A percentile compares a stretch with the other conserved stretches of the same genome.
phyloP scores from a whole-genome alignment of 1,140 invertebrate species.

The Calosoma granatense region DNA sequence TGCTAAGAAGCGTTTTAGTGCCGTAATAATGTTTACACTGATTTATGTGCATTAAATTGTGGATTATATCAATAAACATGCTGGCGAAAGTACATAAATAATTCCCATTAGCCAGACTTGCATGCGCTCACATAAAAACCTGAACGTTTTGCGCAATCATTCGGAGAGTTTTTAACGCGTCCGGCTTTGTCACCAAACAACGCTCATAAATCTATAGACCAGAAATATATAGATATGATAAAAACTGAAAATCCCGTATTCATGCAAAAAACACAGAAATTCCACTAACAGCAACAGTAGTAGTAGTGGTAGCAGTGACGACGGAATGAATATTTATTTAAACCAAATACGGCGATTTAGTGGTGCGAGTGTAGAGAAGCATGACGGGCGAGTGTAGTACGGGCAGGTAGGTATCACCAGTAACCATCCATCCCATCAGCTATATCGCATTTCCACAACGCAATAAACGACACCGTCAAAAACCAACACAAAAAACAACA shows the following conservation, averaged over 20 bases:
- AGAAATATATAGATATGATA: neutral
- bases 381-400: too few species aligned
- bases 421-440: too few species aligned
- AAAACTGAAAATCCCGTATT: neutral
- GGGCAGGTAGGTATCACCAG: too few species aligned
- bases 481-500: neutral
- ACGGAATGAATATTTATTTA: slow-evolving; percentile 7
- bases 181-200: neutral
- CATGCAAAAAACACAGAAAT: neutral
- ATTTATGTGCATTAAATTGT: slow-evolving; percentile 7
- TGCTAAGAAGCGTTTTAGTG: neutral
- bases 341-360: slow-evolving; percentile 2
- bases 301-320: too few species aligned
- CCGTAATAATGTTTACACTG: slow-evolving; percentile 6
- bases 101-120: neutral
- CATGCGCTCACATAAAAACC: too few species aligned
- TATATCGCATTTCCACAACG: neutral
- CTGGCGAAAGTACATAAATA: slow-evolving; percentile 1
- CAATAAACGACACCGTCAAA: slow-evolving; percentile 2
- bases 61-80: slow-evolving; percentile 7
- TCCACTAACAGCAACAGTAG: too few species aligned
- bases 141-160: neutral
- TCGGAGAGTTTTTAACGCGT: neutral
- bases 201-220: neutral
- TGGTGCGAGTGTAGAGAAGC: too few species aligned